Percentiles rank a stretch among this genome's conserved stretches.
Evolutionary conservation across 2,888 invertebrate genomes (phyloP).

Genomic region (Lypha dubia): DNA sequence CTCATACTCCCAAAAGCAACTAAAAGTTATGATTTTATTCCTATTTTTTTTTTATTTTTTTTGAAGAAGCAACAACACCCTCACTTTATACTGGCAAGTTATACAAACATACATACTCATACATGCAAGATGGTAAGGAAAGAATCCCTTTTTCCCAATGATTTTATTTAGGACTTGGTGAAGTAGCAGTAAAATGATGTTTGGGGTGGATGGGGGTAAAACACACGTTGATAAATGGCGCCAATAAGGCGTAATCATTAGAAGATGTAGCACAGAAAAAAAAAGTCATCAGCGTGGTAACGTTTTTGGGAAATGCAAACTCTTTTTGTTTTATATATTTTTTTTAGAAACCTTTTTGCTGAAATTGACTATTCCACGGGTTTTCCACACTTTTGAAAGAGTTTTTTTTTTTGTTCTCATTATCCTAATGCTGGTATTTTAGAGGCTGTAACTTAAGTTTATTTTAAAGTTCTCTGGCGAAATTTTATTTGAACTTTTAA

Average conservation of each 20-base stretch:
- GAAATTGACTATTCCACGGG: slow-evolving; percentile 65
- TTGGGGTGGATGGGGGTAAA: slow-evolving; percentile 62
- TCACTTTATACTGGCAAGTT: slow-evolving; percentile 29
- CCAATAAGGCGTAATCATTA: slow-evolving; percentile 80
- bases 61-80: slow-evolving; percentile 59
- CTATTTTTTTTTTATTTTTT: too few relatives aligned
- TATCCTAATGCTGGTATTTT: background rate
- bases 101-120: slow-evolving; percentile 13
- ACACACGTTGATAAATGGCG: slow-evolving; percentile 82
- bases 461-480: background rate
- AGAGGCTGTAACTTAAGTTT: background rate
- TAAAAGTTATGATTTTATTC: slow-evolving; percentile 73
- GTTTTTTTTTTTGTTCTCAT: background rate
- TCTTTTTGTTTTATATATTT: slow-evolving; percentile 36
- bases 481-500: too few relatives aligned
- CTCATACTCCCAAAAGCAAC: slow-evolving; percentile 61
- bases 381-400: slow-evolving; percentile 52
- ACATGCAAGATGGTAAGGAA: slow-evolving; percentile 57
- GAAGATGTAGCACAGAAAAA: slow-evolving; percentile 46
- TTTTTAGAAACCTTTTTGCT: slow-evolving; percentile 56
- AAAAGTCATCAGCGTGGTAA: slow-evolving; percentile 52
- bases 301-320: slow-evolving; percentile 40
- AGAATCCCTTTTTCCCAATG: slow-evolving; percentile 51
- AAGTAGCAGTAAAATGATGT: slow-evolving; percentile 26
- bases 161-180: slow-evolving; percentile 36